Evolutionary conservation across 2,113 vertebrate genomes (phyloP).

Genomic region (Odontophorus gujanensis): DNA sequence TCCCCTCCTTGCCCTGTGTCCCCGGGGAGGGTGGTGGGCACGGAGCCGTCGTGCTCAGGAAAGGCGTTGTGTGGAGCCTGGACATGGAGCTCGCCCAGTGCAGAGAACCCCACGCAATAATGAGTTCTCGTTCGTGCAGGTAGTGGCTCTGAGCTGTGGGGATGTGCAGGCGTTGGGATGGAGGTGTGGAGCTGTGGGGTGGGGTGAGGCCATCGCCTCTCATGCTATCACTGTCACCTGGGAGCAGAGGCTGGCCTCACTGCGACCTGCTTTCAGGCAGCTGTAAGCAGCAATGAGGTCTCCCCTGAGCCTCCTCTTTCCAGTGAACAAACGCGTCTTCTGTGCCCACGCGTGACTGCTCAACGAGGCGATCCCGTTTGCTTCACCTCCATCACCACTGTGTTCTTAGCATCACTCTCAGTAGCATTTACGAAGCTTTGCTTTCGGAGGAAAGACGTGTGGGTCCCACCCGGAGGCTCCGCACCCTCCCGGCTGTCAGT

Average conservation of each 20-base stretch:
- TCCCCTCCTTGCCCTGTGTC: constrained; percentile 60
- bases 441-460: fast-evolving
- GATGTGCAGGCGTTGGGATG: background rate
- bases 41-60: constrained; percentile 70
- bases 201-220: no score
- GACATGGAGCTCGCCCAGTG: constrained; percentile 52
- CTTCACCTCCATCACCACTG: fast-evolving
- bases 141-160: no score
- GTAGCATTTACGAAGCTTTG: background rate
- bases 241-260: no score
- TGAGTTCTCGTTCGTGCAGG: background rate
- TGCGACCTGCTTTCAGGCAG: no score
- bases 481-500: no score
- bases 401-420: no score
- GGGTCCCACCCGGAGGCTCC: background rate
- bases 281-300: no score
- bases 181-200: no score
- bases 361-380: background rate
- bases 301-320: no score
- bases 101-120: constrained; percentile 21
- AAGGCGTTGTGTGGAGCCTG: constrained; percentile 69
- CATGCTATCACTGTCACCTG: no score
- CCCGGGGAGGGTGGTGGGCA: constrained; percentile 52
- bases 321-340: background rate
- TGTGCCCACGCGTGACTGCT: fast-evolving